phyloP scores from a whole-genome alignment of 2,888 invertebrate genomes.

The Trissolcus brochymenae region DNA sequence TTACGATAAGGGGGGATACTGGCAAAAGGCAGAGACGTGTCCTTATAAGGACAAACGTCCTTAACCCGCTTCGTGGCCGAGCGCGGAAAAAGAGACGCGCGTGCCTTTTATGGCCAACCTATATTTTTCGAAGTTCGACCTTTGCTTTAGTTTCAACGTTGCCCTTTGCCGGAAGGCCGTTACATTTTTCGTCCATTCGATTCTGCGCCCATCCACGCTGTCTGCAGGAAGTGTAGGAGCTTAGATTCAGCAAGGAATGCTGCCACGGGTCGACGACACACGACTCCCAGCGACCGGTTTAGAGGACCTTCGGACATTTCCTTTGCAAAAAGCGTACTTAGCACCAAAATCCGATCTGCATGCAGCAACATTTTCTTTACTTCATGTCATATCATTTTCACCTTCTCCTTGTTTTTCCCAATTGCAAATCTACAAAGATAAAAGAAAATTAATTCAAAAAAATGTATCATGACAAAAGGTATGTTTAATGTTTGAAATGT shows the following conservation, averaged over 20 bases:
- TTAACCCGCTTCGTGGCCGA: conserved; percentile 73
- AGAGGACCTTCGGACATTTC: conserved; percentile 69
- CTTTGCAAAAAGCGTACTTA: conserved; percentile 47
- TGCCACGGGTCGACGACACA: conserved; percentile 74
- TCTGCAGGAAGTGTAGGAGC: no score
- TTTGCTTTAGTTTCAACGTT: conserved; percentile 13
- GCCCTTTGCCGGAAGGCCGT: conserved; percentile 25
- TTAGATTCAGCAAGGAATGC: conserved; percentile 68
- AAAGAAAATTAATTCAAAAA: neutral
- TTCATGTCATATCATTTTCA: neutral
- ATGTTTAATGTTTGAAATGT: neutral
- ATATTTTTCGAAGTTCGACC: conserved; percentile 63
- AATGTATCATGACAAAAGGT: neutral
- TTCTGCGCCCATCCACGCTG: neutral
- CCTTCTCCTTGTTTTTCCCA: neutral
- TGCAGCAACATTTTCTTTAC: no score
- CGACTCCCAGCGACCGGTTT: conserved; percentile 72
- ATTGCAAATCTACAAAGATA: no score
- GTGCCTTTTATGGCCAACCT: conserved; percentile 72
- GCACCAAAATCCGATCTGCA: neutral
- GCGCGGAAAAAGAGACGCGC: conserved; percentile 51
- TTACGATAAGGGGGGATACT: conserved; percentile 40
- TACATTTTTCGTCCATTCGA: neutral
- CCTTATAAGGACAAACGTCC: conserved; percentile 75
- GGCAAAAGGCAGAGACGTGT: conserved; percentile 69